Evolutionary conservation across 2,888 invertebrate species (phyloP).

Genomic region (Phengaris arion): DNA sequence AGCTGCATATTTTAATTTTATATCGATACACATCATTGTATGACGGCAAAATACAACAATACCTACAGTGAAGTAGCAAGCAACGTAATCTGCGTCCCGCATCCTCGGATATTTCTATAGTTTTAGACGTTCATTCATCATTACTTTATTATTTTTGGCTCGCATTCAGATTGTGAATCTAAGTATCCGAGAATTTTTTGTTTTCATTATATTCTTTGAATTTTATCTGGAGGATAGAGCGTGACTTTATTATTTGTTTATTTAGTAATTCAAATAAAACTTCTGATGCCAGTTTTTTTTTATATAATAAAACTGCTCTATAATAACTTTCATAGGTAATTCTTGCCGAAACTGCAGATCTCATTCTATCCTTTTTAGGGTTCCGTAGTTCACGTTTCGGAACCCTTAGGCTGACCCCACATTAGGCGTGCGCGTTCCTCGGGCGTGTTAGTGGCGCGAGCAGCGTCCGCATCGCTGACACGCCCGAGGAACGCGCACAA

Average conservation of each 20-base stretch:
- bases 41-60: constrained; percentile 18
- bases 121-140: constrained; percentile 22
- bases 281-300: neutral
- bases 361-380: neutral
- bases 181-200: neutral
- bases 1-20: constrained; percentile 18
- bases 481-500: no score
- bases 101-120: neutral
- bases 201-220: constrained; percentile 11
- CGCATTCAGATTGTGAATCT: neutral
- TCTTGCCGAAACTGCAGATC: neutral
- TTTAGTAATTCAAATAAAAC: neutral
- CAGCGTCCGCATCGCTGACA: no score
- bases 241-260: neutral
- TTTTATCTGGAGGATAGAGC: neutral
- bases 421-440: no score
- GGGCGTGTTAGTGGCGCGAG: no score
- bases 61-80: constrained; percentile 2
- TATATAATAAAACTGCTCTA: no score
- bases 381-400: no score
- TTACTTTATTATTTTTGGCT: constrained; percentile 22
- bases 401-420: no score
- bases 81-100: neutral
- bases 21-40: constrained; percentile 15
- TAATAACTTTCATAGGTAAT: neutral